Base-by-base conservation (phyloP, 2,113 vertebrate genomes). In the Hemiprocne comata region DNA sequence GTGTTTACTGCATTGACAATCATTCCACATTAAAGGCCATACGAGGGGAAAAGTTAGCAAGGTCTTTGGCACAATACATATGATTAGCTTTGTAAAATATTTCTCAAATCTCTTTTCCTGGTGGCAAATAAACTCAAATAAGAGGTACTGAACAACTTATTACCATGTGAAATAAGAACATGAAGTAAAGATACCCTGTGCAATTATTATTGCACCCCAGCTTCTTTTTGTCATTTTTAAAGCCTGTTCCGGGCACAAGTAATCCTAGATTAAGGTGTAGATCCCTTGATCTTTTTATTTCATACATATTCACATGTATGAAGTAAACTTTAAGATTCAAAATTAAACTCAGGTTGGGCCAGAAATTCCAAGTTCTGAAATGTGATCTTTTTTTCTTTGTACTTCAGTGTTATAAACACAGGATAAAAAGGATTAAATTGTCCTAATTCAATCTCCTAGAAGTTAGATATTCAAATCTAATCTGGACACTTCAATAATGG, bases 1-100 rank as follows among this genome's bases (percentile, higher is more conserved):
- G 8, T 88, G 55, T 93, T 93, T 89, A 81, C 53, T 69, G 34
- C 61, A n/a, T 60, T 85, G 84, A 87, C 94, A 87, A 91, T 93
- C 85, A 69, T 92, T 92, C 80, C 10, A 78, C 19, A 84, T 78
- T 81, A 89, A 90, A 71, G 38, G 8, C 72, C 55, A 55, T 26
- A 67, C 12, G 26, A 60, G 26, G 26, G 64, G 78, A 64, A 83
- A 90, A 33, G 21, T 86, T 74, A 86, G 28, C 26, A 87, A 87
- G n/a, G 33, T 46, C 57, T 89, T 87, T 25, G 24, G 10, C 26
- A 69, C 34, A 74, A 54, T 42, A 60, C 8, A 38, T 62, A 64
- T 33, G 7, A 92, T 3, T 4, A 84, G 6, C 17, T 84, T 34
- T 57, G 5, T 53, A 20, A 76, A 78, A 34, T 75, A 48, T 89